These are phyloP conservation scores for Drosophila navojoa DNA, from an alignment of 1,140 invertebrate genomes.

Conservation along the genomic window DNA sequence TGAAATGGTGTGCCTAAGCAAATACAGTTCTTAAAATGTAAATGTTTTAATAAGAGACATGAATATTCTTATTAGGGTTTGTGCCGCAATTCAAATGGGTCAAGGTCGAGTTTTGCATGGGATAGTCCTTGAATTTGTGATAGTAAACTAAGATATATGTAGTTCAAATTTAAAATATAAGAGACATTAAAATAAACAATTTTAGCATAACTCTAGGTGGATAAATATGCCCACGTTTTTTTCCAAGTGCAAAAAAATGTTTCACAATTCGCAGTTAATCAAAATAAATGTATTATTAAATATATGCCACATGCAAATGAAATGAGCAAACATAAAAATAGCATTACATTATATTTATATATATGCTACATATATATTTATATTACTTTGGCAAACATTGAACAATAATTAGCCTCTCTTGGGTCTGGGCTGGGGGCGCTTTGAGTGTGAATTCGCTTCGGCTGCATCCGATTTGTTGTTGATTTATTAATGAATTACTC, in stretches of 20 bases:
- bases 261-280: slow-evolving; percentile 40
- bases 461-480: slow-evolving; percentile 53
- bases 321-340: slow-evolving; percentile 28
- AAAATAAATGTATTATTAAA: slow-evolving; percentile 45
- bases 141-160: too few species aligned
- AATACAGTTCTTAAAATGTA: too few species aligned
- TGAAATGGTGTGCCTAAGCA: too few species aligned
- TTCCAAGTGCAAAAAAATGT: neutral
- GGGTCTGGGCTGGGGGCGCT: neutral
- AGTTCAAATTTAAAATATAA: too few species aligned
- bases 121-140: too few species aligned
- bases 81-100: neutral
- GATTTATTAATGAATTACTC: slow-evolving; percentile 66
- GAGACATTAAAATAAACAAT: too few species aligned
- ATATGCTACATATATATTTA: slow-evolving; percentile 34
- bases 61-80: neutral
- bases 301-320: slow-evolving; percentile 20
- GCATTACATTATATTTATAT: neutral
- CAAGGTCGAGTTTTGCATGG: slow-evolving; percentile 1
- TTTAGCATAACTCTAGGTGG: too few species aligned
- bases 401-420: slow-evolving; percentile 68
- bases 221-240: neutral
- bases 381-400: slow-evolving; percentile 74
- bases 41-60: neutral
- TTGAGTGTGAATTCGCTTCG: slow-evolving; percentile 1